Percentiles rank a stretch among this genome's conserved stretches.
phyloP scores from a whole-genome alignment of 2,888 invertebrate genomes.

The Epsilonema sp. region DNA sequence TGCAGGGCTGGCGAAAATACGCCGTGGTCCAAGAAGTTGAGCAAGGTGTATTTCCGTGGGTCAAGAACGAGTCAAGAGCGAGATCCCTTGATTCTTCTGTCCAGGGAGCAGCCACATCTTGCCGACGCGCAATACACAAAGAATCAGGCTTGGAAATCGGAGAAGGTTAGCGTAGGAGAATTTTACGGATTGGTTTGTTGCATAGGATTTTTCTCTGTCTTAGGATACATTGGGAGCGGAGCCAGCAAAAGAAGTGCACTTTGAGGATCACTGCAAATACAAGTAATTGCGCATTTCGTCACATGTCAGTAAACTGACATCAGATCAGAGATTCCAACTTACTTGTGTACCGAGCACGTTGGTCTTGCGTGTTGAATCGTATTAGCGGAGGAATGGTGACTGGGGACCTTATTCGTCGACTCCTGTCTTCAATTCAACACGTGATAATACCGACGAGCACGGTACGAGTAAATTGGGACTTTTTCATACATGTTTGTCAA shows the following conservation, averaged over 20 bases:
- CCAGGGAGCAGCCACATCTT: slow-evolving; percentile 43
- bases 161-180: slow-evolving; percentile 40
- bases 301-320: too few species aligned
- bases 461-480: too few species aligned
- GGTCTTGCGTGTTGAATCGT: too few species aligned
- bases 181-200: not conserved
- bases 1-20: slow-evolving; percentile 41
- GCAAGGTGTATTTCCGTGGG: slow-evolving; percentile 59
- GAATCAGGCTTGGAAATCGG: slow-evolving; percentile 94
- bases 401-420: too few species aligned
- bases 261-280: slow-evolving; percentile 63
- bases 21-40: slow-evolving; percentile 55
- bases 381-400: too few species aligned
- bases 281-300: too few species aligned
- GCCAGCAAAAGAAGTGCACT: slow-evolving; percentile 62
- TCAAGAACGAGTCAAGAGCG: slow-evolving; percentile 77
- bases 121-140: slow-evolving; percentile 86
- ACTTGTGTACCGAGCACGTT: too few species aligned
- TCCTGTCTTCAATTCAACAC: slow-evolving; percentile 10
- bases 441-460: too few species aligned
- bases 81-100: slow-evolving; percentile 61
- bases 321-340: too few species aligned
- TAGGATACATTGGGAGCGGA: slow-evolving; percentile 64
- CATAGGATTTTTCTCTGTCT: slow-evolving; percentile 15
- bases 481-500: not conserved